Percentiles rank a stretch among this genome's conserved stretches.
Conservation (phyloP, 2,113 vertebrate species). For the Chionomys nivalis region DNA sequence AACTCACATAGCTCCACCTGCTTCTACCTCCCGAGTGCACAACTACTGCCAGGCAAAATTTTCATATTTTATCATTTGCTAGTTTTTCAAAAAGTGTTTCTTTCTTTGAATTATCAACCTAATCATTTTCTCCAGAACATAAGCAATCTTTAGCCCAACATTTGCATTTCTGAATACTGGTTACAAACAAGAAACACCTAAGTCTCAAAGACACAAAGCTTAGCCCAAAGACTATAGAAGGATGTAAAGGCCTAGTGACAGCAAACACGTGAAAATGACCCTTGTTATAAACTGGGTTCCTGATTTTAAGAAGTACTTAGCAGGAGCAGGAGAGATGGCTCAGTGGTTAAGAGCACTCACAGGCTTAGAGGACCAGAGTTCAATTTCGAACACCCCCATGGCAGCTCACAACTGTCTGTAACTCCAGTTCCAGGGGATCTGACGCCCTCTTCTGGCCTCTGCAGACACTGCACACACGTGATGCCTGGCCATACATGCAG, state of each 20-base stretch:
- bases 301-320: neutral
- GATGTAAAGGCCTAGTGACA: neutral
- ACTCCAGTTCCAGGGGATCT: neutral
- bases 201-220: neutral
- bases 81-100: neutral
- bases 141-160: neutral
- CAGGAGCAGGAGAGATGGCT: neutral
- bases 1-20: neutral
- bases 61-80: neutral
- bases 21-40: neutral
- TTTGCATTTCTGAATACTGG: neutral
- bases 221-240: neutral
- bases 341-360: neutral
- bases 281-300: neutral
- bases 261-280: neutral
- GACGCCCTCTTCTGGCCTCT: neutral
- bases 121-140: neutral
- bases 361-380: neutral
- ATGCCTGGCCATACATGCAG: neutral
- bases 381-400: neutral
- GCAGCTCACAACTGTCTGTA: neutral
- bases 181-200: neutral
- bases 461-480: neutral
- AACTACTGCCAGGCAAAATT: neutral
- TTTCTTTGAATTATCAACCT: neutral